Base-by-base conservation (phyloP, 2,797 vertebrate genomes). In the Cuniculus paca region DNA sequence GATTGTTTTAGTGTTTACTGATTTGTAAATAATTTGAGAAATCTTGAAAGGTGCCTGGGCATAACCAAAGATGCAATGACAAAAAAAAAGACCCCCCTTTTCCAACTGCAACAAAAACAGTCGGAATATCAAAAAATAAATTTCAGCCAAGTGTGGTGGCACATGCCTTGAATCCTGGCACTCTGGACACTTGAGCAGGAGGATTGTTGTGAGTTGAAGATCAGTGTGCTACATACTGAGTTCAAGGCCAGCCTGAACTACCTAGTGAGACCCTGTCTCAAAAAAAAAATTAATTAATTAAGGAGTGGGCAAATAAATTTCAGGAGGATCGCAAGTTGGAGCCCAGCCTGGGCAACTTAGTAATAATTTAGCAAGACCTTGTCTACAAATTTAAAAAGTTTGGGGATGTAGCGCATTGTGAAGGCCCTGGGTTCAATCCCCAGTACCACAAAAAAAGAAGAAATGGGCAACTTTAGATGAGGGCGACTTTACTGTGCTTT, bases 11-110 rank as follows among this genome's bases (percentile, higher is more conserved):
- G 34, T 60, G 28, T 19, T 8, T 45, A n/a, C 34, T 89, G 42
- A 65, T 83, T 87, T 86, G 42, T 86, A n/a, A 88, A 79, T 48
- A 68, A n/a, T n/a, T 79, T 89, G 50, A 83, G 61, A 87, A 92
- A 31, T 60, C 52, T 39, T 63, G 12, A 70, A 65, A 88, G 68
- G 52, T 28, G 13, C 5, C 24, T 45, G 1, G 3, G 65, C n/a
- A 45, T 12, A 70, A 28, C 80, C 36, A 68, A 90, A 90, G 61
- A 63, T 52, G 72, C 0, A 75, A 4, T 61, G 24, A 58, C 50
- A 93, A 54, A 58, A 87, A 70, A 95, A 42, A 72, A 50, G 10
- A 50, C 50, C 5, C 26, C 24, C 26, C 7, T 6, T 50, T 90
- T 90, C 16, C 11, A 90, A 0, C 45, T 63, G n/a, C 28, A 63